Base-by-base conservation (phyloP, 92 coral and sea anemone genomes). In the Paragorgia papillata region DNA sequence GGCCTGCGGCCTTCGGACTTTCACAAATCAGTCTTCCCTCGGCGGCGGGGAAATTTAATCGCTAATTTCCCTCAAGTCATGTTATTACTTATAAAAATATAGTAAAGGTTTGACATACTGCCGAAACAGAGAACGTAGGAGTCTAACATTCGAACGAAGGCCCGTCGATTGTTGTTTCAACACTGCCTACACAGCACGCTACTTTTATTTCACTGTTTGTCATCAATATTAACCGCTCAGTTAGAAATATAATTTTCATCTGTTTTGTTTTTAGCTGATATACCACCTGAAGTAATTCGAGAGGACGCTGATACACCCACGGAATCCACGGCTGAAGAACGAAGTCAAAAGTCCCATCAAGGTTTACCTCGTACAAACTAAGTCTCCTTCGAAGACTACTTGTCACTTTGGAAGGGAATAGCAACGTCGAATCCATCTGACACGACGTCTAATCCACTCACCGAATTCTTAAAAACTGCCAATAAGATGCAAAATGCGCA, bases 341-440 rank as follows among this genome's bases (percentile, higher is more conserved):
- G 34, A 32, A 33, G 80, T 28, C 61, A 74, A 64, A 49, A 53
- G 74, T 76, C 25, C 9, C 71, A 15, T 26, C 26, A 40, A 39
- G 24, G 55, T 34, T 56, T 28, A 15, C 68, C 0, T 62, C 74
- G 51, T 81, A 79, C 56, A 62, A 63, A 18, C 22, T 85, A 89
- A 54, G 85, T 95, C 33, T 89, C 97, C 13, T 95, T 95, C 73
- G 99, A 89, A 14, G 97, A 95, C 58, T 95, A 95, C 33, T 91
- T 88, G 41, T 87, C 90, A 5, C 55, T 95, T 69, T 95, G 99
- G 99, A 95, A 96, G 49, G 99, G 99, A 1, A 89, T 95, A n/a
- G 99, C 99, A 9, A 95, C 99, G n/a, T 91, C 99, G 0, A 87
- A 85, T 28, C 94, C 97, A 7, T 83, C 81, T 0, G 73, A 80